Evolutionary conservation across 1,140 invertebrate genomes (phyloP).

Genomic region (Meloidogyne chitwoodi): DNA sequence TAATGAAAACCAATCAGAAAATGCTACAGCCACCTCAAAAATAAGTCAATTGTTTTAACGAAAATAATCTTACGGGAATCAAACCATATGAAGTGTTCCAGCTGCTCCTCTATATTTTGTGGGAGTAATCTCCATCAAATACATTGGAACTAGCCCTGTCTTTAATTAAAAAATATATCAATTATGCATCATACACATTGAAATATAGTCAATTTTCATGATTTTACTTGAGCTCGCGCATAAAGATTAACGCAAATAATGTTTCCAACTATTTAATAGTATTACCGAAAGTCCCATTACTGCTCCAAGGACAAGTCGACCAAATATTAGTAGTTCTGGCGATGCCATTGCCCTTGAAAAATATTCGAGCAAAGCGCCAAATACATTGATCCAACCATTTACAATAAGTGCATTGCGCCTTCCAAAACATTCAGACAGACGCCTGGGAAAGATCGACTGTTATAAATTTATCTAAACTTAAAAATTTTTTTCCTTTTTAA

Average conservation of each 20-base stretch:
- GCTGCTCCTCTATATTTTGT: slow-evolving; percentile 60
- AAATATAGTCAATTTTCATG: too few species aligned
- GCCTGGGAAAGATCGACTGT: neutral
- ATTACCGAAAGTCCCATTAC: slow-evolving; percentile 61
- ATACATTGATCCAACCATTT: slow-evolving; percentile 55
- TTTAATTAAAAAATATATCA: neutral
- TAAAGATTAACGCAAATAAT: too few species aligned
- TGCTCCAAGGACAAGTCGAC: slow-evolving; percentile 50
- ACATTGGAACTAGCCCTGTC: slow-evolving; percentile 60
- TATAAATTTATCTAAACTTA: too few species aligned
- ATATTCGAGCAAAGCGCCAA: slow-evolving; percentile 49
- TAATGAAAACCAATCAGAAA: slow-evolving; percentile 59
- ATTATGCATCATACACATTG: too few species aligned
- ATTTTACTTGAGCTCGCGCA: too few species aligned
- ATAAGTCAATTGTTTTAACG: neutral
- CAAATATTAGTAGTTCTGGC: slow-evolving; percentile 53
- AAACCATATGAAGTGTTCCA: slow-evolving; percentile 61
- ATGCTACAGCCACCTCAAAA: slow-evolving; percentile 55
- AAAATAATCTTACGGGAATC: neutral
- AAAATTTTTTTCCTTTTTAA: too few species aligned
- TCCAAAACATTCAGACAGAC: slow-evolving; percentile 45
- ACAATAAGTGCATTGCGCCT: slow-evolving; percentile 51
- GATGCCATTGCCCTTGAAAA: slow-evolving; percentile 45
- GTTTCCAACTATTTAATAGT: too few species aligned
- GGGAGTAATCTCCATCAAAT: slow-evolving; percentile 62